Conservation (phyloP, 2,797 vertebrate genomes). For the Chrosomus eos region DNA sequence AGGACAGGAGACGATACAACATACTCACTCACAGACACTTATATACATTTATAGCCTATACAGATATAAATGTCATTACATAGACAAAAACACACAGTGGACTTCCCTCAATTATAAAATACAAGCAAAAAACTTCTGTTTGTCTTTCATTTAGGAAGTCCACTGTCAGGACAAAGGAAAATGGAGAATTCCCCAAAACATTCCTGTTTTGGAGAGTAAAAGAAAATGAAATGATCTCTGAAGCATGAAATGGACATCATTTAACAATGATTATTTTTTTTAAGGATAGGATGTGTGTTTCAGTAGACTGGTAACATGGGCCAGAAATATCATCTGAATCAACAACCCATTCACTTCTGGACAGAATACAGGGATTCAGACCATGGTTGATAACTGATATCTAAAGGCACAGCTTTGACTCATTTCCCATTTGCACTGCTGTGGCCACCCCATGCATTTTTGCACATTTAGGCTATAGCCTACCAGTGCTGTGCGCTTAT, state of each 20-base stretch:
- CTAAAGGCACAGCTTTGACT: conserved; percentile 54
- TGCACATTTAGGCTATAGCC: conserved; percentile 62
- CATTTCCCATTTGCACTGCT: neutral
- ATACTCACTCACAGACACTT: conserved; percentile 29
- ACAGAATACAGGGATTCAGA: conserved; percentile 71
- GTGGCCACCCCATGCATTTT: conserved; percentile 50
- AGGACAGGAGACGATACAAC: conserved; percentile 14
- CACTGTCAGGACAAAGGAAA: conserved; percentile 13
- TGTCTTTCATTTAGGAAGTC: conserved; percentile 8
- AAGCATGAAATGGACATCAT: conserved; percentile 7
- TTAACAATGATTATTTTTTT: neutral
- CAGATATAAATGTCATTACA: conserved; percentile 30
- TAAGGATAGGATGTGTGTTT: neutral
- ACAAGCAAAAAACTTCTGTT: neutral
- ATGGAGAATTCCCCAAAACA: conserved; percentile 3
- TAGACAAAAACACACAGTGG: conserved; percentile 21
- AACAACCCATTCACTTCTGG: conserved; percentile 75
- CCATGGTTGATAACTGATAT: conserved; percentile 39
- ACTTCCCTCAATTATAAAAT: neutral
- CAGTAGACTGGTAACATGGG: conserved; percentile 65
- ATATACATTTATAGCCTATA: neutral
- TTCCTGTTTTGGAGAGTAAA: neutral
- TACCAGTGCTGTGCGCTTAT: conserved; percentile 37
- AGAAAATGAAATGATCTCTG: conserved; percentile 22
- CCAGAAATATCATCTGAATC: conserved; percentile 74